Base-by-base conservation (phyloP, 1,140 invertebrate genomes). In the Eupeodes corollae region DNA sequence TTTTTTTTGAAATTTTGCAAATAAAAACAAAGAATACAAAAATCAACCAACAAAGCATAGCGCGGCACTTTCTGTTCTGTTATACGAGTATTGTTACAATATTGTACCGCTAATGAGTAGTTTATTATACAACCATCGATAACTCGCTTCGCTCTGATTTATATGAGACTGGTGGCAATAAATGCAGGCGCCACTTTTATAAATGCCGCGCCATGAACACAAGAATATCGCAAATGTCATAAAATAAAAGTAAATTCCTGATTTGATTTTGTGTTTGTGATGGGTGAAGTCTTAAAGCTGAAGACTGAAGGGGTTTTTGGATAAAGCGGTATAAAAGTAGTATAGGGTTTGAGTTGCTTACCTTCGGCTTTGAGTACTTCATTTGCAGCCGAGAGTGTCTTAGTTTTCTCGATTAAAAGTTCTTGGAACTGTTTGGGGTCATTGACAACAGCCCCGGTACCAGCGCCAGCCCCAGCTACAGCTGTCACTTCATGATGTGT, bases 381-480 rank as follows among this genome's bases (percentile, higher is more conserved):
- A 70, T 8, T 26, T 26, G 77, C 55, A 69, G 71, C 58, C 82
- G 83, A 42, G 38, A 85, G 60, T 19, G 75, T 75, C 62, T 87
- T 87, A 52, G 80, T 81, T 56, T 86, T 80, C 67, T 88, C 86
- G 62, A 88, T 69, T 15, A 87, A 71, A 53, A 88, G 72, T 51
- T 83, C 76, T 68, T 89, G 86, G 50, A 89, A 74, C 47, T 84
- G 80, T 67, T 87, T 88, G 59, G 72, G 78, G 51, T 66, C 63
- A 34, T 66, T 66, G 53, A 56, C 63, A 53, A 59, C 64, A 51
- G 48, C 52, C 21, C 63, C 14, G 63, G 61, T 61, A 26, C 59
- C 63, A 19, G 63, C 63, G 13, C 58, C 63, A 10, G 63, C 63
- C 0, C 63, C 62, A 19, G 62, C 61, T 42, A 59, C 58, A 44